phyloP scores from a whole-genome alignment of 2,797 vertebrate species.

The Crenuchus spilurus region DNA sequence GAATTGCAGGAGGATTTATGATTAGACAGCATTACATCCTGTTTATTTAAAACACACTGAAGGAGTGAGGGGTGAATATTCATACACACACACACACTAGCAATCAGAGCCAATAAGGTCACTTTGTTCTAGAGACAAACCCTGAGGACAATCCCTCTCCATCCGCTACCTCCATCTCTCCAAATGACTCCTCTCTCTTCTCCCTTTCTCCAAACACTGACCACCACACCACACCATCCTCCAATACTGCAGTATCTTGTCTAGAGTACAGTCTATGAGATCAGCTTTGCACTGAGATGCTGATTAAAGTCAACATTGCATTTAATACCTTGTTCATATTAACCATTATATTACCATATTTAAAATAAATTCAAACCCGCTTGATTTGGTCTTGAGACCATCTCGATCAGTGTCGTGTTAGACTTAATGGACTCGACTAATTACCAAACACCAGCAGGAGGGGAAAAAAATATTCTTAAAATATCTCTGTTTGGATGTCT shows the following conservation, averaged over 20 bases:
- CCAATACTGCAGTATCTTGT: neutral
- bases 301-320: no score
- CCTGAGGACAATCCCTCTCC: conserved; percentile 18
- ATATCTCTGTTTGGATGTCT: no score
- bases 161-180: neutral
- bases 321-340: no score
- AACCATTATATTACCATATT: no score
- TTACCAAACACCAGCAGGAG: no score
- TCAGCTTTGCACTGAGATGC: no score
- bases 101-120: conserved; percentile 48
- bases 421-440: no score
- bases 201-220: neutral
- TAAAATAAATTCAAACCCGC: no score
- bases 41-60: conserved; percentile 70
- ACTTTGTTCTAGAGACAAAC: conserved; percentile 53
- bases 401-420: no score
- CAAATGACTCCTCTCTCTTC: conserved; percentile 14
- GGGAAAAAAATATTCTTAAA: no score
- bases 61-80: neutral
- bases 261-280: neutral
- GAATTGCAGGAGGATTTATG: conserved; percentile 71
- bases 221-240: neutral
- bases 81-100: conserved; percentile 45
- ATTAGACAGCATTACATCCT: conserved; percentile 79
- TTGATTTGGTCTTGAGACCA: no score